A percentile compares a stretch with the other conserved stretches of the same genome.
Conservation (phyloP, 1,140 invertebrate species). For the Nebria ingens region DNA sequence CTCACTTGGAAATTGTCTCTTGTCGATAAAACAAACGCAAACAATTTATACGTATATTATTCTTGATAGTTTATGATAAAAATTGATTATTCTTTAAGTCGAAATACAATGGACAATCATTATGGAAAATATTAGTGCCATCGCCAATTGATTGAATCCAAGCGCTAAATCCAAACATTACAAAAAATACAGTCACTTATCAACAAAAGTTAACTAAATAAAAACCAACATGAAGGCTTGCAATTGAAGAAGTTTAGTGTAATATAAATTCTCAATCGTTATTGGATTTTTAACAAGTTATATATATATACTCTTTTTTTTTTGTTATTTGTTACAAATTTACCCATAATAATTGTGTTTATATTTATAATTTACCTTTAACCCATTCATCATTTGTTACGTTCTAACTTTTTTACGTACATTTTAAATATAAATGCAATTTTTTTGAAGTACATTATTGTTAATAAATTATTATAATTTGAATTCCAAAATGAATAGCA, state of each 20-base stretch:
- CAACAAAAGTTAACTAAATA: neutral
- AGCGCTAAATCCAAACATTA: neutral
- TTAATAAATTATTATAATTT: neutral
- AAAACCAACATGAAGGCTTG: neutral
- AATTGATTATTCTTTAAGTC: no score
- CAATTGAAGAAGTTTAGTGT: neutral
- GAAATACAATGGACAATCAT: no score
- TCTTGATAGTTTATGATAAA: no score
- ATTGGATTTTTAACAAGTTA: slow-evolving; percentile 2
- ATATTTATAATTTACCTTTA: slow-evolving; percentile 1
- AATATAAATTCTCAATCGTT: neutral
- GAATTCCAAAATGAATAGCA: neutral
- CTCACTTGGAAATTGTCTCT: no score
- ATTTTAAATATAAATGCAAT: neutral
- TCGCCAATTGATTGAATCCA: neutral
- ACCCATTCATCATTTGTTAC: no score
- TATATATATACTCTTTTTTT: no score
- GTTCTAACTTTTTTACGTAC: neutral
- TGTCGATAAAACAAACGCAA: no score
- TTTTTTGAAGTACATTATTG: neutral
- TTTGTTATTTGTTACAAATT: slow-evolving; percentile 7
- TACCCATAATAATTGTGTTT: neutral
- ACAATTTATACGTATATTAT: no score
- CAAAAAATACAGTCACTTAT: no score
- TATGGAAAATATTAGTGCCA: no score